Evolutionary conservation across 2,888 invertebrate genomes (phyloP), one percentile per base, ranked within the genome.

Genomic region (Agrotis ipsilon): DNA sequence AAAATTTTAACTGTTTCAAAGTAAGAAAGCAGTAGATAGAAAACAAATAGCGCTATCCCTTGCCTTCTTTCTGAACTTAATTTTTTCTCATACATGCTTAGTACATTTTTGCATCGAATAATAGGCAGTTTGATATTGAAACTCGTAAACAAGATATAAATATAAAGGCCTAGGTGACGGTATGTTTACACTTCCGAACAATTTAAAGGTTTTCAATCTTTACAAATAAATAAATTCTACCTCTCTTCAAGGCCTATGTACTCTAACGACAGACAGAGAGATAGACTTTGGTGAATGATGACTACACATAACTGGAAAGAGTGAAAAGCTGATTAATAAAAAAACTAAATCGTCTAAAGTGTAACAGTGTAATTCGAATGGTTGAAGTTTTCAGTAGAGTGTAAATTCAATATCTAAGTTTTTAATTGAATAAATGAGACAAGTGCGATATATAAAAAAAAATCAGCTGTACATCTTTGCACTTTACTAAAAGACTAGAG

Each of bases 121-220:
- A 21, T 49, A n/a, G 58, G 67, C 69, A 72, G 51, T 76, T 57
- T 51, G 19, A 19, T 63, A 52, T 43, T 32, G 46, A 27, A 43
- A 45, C 48, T 48, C 32, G 45, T 46, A 60, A 49, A 49, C 48
- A 32, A 62, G 65, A 49, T 54, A 51, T 9, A 51, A 62, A 46
- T 39, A 55, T 18, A 19, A 68, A 32, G 14, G 9, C 55, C 18
- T 59, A 57, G 52, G 45, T 43, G 49, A 57, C 72, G 72, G 84
- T 84, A 82, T 78, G 85, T 82, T 75, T 72, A 82, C 80, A 79
- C 45, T 74, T 61, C 19, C 18, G 4, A 71, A 57, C 24, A 57
- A 64, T 69, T 62, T 68, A 16, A 46, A 48, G 11, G 0, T 16
- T 21, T 66, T 16, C 32, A 1, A 43, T 67, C 21, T 73, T 58